These are phyloP conservation scores for Dolichopus griseipennis DNA, from an alignment of 2,888 invertebrate species.

Conservation along the genomic window DNA sequence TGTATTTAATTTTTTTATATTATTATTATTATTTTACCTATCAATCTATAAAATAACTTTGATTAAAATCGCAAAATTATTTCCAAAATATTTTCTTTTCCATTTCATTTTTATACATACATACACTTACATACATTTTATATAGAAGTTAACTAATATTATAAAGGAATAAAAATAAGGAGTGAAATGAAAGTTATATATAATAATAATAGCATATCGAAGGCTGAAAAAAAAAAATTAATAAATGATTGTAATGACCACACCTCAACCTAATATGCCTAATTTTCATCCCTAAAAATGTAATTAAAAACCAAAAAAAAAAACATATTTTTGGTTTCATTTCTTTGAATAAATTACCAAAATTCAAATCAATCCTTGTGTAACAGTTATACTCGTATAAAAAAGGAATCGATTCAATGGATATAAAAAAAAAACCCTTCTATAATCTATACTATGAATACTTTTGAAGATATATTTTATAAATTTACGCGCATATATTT, in stretches of 20 bases:
- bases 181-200: background rate
- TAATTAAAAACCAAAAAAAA: no score
- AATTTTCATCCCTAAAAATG: background rate
- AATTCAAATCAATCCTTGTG: no score
- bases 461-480: no score
- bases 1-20: background rate
- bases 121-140: background rate
- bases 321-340: no score
- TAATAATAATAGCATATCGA: no score
- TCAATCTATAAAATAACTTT: slow-evolving; percentile 4
- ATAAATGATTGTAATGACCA: background rate
- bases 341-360: no score
- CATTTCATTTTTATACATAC: background rate
- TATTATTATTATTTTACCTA: background rate
- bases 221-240: background rate
- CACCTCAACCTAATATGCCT: slow-evolving; percentile 6
- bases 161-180: background rate
- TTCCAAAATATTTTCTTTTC: background rate
- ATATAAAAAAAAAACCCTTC: no score
- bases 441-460: no score
- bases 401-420: no score
- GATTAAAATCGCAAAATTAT: slow-evolving; percentile 4
- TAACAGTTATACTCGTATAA: no score
- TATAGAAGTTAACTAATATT: background rate
- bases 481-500: no score